phyloP scores from a whole-genome alignment of 53 echinoderm and acorn worm genomes.

The Temnopleurus reevesii region DNA sequence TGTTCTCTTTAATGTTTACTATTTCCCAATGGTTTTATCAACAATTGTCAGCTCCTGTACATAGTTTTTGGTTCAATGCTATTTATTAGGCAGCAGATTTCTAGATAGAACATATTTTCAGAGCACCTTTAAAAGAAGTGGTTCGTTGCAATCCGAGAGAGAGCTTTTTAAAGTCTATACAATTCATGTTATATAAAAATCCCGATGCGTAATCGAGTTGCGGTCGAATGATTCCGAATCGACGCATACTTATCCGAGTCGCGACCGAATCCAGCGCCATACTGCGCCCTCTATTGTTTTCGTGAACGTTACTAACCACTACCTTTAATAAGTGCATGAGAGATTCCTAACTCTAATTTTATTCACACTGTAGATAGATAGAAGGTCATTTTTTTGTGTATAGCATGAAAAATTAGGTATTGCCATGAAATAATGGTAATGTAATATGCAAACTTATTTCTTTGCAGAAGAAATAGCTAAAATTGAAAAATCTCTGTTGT shows the following conservation, averaged over 20 bases:
- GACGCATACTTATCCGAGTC: too few species aligned
- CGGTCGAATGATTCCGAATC: neutral
- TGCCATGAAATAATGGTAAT: neutral
- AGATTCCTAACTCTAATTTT: neutral
- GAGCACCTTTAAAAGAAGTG: neutral
- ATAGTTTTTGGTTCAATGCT: slow-evolving; percentile 12
- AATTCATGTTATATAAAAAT: neutral
- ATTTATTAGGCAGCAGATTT: slow-evolving; percentile 37
- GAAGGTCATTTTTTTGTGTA: neutral
- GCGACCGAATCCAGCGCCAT: too few species aligned
- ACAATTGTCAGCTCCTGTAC: neutral
- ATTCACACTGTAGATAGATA: neutral
- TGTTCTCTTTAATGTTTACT: neutral
- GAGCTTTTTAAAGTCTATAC: neutral
- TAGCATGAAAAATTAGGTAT: slow-evolving; percentile 11
- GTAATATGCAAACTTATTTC: slow-evolving; percentile 12
- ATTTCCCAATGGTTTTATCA: neutral
- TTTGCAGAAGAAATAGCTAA: neutral
- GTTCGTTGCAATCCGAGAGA: neutral
- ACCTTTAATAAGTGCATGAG: neutral
- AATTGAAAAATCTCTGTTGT: neutral
- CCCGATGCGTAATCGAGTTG: neutral
- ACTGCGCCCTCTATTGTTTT: neutral
- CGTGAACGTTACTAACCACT: neutral
- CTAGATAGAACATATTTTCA: neutral